Percentiles rank a stretch among this genome's conserved stretches.
These are phyloP conservation scores for Anarsia innoxiella DNA, from an alignment of 2,888 invertebrate genomes.

Conservation along the genomic window DNA sequence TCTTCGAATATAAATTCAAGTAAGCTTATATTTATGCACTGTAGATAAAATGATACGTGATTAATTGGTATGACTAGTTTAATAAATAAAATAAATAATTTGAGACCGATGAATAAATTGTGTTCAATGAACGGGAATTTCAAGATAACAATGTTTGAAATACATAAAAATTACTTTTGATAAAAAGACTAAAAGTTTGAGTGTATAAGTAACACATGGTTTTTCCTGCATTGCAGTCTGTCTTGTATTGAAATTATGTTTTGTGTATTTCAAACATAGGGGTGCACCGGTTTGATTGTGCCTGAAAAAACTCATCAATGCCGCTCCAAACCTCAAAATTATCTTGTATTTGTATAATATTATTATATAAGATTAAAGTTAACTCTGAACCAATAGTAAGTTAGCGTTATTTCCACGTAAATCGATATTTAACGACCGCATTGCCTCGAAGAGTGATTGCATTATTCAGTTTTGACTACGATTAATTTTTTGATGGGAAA, in stretches of 20 bases:
- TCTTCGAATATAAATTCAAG: too few species aligned
- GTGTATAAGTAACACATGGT: not conserved
- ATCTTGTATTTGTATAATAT: conserved; percentile 62
- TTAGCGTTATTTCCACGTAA: conserved; percentile 51
- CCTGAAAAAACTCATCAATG: conserved; percentile 69
- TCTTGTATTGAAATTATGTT: conserved; percentile 24
- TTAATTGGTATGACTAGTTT: conserved; percentile 20
- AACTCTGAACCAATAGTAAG: conserved; percentile 54
- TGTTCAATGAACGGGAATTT: conserved; percentile 48
- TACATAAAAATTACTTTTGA: conserved; percentile 43
- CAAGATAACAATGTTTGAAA: conserved; percentile 47
- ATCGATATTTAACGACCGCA: conserved; percentile 42
- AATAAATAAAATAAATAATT: conserved; percentile 46
- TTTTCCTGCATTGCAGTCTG: not conserved
- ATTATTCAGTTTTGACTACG: conserved; percentile 69
- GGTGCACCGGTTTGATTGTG: conserved; percentile 70
- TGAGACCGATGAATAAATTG: conserved; percentile 42
- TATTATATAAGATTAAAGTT: conserved; percentile 50
- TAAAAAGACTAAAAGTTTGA: not conserved
- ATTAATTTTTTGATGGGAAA: conserved; percentile 62
- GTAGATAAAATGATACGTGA: conserved; percentile 31
- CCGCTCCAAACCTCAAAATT: conserved; percentile 75
- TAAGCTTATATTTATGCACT: too few species aligned
- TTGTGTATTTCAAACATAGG: conserved; percentile 64
- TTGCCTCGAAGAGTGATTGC: conserved; percentile 68